phyloP scores from a whole-genome alignment of 1,140 invertebrate genomes.

The Aporrectodea caliginosa region DNA sequence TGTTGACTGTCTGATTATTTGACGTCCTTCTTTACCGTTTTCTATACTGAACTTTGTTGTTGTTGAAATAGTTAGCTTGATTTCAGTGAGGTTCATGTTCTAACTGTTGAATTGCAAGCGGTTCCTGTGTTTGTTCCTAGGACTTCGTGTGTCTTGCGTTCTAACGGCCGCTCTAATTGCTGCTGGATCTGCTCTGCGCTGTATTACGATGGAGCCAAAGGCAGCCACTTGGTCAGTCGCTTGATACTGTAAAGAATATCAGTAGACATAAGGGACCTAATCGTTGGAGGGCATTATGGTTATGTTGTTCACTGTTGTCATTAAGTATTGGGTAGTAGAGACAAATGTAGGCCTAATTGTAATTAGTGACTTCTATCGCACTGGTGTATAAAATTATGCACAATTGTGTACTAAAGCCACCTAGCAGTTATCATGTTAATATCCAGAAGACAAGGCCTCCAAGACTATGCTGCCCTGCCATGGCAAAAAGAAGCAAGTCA shows the following conservation, averaged over 20 bases:
- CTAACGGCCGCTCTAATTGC: slow-evolving; percentile 38
- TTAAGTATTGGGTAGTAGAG: background rate
- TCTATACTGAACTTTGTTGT: background rate
- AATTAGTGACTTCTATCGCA: background rate
- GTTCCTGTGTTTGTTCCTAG: slow-evolving; percentile 35
- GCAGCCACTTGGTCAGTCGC: slow-evolving; percentile 39
- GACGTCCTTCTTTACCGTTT: background rate
- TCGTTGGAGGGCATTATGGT: no score
- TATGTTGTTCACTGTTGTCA: no score
- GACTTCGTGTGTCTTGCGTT: slow-evolving; percentile 42
- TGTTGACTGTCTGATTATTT: background rate
- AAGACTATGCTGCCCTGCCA: no score
- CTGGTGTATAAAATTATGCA: no score
- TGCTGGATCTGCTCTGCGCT: slow-evolving; percentile 41
- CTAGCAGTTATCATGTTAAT: no score
- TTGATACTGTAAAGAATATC: background rate
- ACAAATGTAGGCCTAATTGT: background rate
- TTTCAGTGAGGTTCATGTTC: no score
- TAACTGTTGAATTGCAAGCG: no score
- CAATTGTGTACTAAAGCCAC: no score
- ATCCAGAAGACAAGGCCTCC: no score
- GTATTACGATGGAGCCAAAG: slow-evolving; percentile 40
- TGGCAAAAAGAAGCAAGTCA: no score
- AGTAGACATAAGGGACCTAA: no score
- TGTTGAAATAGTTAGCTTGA: background rate